Percentiles rank a stretch among this genome's conserved stretches.
Conservation (phyloP, 2,113 vertebrate species). For the Lutjanus erythropterus region DNA sequence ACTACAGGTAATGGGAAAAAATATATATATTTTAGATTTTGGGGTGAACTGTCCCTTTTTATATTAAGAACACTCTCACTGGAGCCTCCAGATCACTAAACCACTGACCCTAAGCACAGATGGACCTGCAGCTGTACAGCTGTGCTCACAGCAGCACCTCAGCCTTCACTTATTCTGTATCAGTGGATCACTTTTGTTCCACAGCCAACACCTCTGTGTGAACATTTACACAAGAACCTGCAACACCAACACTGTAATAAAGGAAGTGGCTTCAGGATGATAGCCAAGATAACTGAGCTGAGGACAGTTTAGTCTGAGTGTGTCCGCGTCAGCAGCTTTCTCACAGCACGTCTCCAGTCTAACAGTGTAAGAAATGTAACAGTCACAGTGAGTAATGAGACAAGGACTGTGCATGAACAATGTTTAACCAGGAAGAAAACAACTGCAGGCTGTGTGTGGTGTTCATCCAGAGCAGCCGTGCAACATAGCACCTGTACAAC, state of each 20-base stretch:
- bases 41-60: too few relatives aligned
- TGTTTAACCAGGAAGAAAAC: conserved; percentile 14
- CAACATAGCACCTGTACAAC: not conserved
- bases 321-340: not conserved
- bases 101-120: too few relatives aligned
- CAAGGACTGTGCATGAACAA: not conserved
- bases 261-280: not conserved
- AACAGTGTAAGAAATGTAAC: not conserved
- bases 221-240: not conserved
- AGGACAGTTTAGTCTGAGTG: not conserved
- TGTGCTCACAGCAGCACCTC: too few relatives aligned
- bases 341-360: not conserved
- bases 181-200: too few relatives aligned
- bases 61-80: too few relatives aligned
- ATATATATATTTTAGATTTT: too few relatives aligned
- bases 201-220: not conserved
- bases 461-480: not conserved
- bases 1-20: too few relatives aligned
- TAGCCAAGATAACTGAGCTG: not conserved
- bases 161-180: too few relatives aligned
- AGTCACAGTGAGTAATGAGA: not conserved
- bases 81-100: too few relatives aligned
- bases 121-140: too few relatives aligned
- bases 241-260: not conserved
- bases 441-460: not conserved